Base-by-base conservation (phyloP, 2,113 vertebrate genomes). In the Pterocles gutturalis region DNA sequence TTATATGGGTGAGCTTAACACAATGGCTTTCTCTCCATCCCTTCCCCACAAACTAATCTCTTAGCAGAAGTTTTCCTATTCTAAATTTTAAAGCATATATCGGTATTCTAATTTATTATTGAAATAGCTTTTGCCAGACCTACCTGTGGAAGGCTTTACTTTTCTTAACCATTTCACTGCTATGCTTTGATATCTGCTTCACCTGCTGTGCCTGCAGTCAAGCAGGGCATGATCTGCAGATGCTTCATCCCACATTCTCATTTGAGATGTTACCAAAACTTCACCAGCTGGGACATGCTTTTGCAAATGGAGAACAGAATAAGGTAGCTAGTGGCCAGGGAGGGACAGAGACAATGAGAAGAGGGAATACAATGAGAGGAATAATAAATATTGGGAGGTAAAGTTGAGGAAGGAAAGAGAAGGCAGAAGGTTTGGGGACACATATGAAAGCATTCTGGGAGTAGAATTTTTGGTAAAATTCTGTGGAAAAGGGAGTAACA, bases 81-180 rank as follows among this genome's bases (percentile, higher is more conserved):
- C 60, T 72, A 72, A 53, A 25, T 45, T 83, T 90, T 90, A 55
- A 95, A 95, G 51, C 36, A 71, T 38, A 49, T 61, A 90, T n/a
- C 22, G 4, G 11, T 57, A 70, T 70, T 80, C 45, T 79, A 83
- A 69, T 66, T 29, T 41, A 87, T 58, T 58, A 85, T 5, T 61
- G 21, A 82, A 66, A 89, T 24, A 91, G 36, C 17, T 89, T 95
- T 90, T 83, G 38, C 58, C 70, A 86, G 78, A 84, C 54, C 72
- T 95, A 72, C 61, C 67, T 78, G 55, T 67, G 38, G 21, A 67
- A 29, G 15, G 49, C 36, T 93, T 93, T 93, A 89, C 19, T 87
- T 94, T 93, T 57, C 69, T 89, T 93, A 93, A 86, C 24, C 83
- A 81, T 91, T 92, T 95, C 58, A 94, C 58, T 93, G 83, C 83